These are phyloP conservation scores for Zygaena filipendulae DNA, from an alignment of 2,888 invertebrate genomes.

Conservation along the genomic window DNA sequence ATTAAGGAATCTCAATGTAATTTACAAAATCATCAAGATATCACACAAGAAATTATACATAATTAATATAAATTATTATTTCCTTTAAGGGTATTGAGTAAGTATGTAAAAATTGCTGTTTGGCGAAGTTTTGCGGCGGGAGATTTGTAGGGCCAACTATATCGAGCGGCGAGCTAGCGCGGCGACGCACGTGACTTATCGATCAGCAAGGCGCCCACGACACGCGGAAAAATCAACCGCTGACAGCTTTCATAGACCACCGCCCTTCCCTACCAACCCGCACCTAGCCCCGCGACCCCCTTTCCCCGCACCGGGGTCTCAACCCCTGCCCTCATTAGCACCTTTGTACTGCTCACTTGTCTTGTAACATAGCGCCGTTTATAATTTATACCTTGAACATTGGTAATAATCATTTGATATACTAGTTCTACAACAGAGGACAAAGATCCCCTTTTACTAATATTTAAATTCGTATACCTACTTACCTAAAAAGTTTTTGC, in stretches of 20 bases:
- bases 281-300: slow-evolving; percentile 14
- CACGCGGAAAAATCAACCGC: slow-evolving; percentile 69
- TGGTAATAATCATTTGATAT: slow-evolving; percentile 14
- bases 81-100: too few relatives aligned
- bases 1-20: too few relatives aligned
- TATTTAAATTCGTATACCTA: neutral
- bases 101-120: too few relatives aligned
- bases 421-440: too few relatives aligned
- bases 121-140: too few relatives aligned
- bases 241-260: slow-evolving; percentile 62
- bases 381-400: slow-evolving; percentile 48
- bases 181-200: slow-evolving; percentile 63
- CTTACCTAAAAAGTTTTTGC: neutral
- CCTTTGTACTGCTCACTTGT: slow-evolving; percentile 65
- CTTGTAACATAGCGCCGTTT: slow-evolving; percentile 57
- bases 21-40: too few relatives aligned
- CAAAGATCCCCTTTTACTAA: too few relatives aligned
- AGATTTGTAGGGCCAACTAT: slow-evolving; percentile 57
- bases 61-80: too few relatives aligned
- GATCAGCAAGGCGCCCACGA: slow-evolving; percentile 63
- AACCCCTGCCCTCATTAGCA: slow-evolving; percentile 59
- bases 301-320: slow-evolving; percentile 11
- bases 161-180: slow-evolving; percentile 37
- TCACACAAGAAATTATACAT: too few relatives aligned
- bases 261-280: slow-evolving; percentile 27